Evolutionary conservation across 2,888 invertebrate genomes (phyloP).

Genomic region (Euplexia lucipara): DNA sequence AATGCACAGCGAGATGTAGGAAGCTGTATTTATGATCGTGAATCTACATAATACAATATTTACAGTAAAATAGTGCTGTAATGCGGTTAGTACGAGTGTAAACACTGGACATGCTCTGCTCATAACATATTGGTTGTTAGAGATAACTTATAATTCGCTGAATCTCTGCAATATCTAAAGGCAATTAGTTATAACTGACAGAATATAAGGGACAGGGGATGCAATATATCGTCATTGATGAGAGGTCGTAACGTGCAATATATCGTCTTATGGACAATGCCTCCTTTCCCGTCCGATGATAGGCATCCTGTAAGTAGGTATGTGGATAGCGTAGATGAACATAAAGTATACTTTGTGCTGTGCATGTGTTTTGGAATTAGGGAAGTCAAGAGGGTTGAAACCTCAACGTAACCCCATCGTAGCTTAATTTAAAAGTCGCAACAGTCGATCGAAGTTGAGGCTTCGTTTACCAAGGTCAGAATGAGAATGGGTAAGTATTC

Average conservation of each 20-base stretch:
- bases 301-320: no score
- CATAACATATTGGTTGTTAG: slow-evolving; percentile 10
- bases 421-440: no score
- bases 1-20: slow-evolving; percentile 15
- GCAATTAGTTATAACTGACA: slow-evolving; percentile 10
- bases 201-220: slow-evolving; percentile 1
- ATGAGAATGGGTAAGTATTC: no score
- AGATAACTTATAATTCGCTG: slow-evolving; percentile 15
- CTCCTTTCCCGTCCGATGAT: not conserved
- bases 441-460: no score
- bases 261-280: slow-evolving; percentile 4
- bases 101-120: not conserved
- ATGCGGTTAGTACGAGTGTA: not conserved
- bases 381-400: no score
- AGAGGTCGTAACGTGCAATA: not conserved
- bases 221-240: slow-evolving; percentile 5
- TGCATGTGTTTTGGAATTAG: no score
- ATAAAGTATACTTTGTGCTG: no score
- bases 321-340: no score
- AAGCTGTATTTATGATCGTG: not conserved
- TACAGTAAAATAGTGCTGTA: not conserved
- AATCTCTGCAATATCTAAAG: slow-evolving; percentile 7
- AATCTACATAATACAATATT: slow-evolving; percentile 10
- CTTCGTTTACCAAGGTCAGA: no score
- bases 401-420: no score